Evolutionary conservation across 2,888 invertebrate species (phyloP), one percentile per base, ranked within the genome.

Genomic region (Exephanes ischioxanthus): DNA sequence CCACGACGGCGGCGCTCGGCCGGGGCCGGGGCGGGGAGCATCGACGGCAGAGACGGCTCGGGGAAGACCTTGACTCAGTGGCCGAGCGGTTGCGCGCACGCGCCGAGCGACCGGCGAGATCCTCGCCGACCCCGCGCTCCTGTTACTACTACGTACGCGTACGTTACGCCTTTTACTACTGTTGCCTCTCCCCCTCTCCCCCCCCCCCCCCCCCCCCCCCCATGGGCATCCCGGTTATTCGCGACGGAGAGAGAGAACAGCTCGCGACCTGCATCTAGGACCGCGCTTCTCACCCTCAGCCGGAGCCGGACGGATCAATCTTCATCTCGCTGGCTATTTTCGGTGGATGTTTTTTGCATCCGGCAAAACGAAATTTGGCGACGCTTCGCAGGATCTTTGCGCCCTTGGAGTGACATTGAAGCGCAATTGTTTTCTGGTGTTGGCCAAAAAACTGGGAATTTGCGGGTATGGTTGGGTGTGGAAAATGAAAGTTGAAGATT

Each of bases 31-130:
- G 26, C 41, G 45, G 58, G 37, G 37, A 0, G 37, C 11, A 45
- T 55, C 53, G 76, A 82, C 48, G 45, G 16, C n/a, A 30, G 58
- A 55, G 53, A 72, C 63, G 83, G 82, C 78, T 80, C 55, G 80
- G 82, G 55, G 76, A 83, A 87, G 91, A 90, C 91, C 91, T 91
- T 91, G 91, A 91, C 91, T 91, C 90, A 90, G 88, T 91, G 90
- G 88, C 89, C 90, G 89, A 87, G 87, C 87, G 67, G 72, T 41
- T 87, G 48, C 45, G 90, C 91, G 90, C 91, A 88, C 87, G 86
- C 90, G 89, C 89, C 63, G 70, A 48, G 66, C 83, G 73, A 72
- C 78, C 76, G 77, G 78, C 84, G 77, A 76, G 80, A 67, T 71
- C 53, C 82, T 75, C 67, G 66, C 75, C 82, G 66, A 26, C 67